Evolutionary conservation across 2,113 vertebrate species (phyloP).

Genomic region (Manacus vitellinus): DNA sequence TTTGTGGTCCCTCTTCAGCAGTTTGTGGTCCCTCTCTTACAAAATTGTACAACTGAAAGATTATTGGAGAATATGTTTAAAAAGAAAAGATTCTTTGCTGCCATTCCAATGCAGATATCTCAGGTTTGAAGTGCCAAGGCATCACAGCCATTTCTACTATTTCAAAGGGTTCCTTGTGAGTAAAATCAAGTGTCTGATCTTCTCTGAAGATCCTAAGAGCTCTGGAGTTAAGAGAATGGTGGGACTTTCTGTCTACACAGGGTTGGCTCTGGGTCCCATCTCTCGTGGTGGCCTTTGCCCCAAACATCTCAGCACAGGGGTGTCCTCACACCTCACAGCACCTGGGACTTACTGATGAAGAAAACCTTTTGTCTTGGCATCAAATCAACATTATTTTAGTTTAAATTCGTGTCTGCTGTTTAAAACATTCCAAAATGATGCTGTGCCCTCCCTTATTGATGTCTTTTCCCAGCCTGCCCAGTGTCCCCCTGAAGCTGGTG

Average conservation of each 20-base stretch:
- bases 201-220: neutral
- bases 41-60: neutral
- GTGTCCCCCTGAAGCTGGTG: neutral
- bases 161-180: neutral
- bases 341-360: neutral
- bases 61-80: neutral
- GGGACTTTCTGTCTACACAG: neutral
- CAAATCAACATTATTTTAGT: neutral
- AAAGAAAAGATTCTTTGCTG: neutral
- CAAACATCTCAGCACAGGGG: accelerated
- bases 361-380: neutral
- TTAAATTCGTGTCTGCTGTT: neutral
- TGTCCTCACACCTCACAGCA: neutral
- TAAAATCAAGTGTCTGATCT: neutral
- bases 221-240: neutral
- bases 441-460: neutral
- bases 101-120: neutral
- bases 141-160: neutral
- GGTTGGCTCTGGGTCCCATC: neutral
- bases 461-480: neutral
- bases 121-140: neutral
- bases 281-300: neutral
- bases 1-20: neutral
- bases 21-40: neutral
- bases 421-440: neutral